Conservation (phyloP, 1,140 invertebrate species). For the Eubasilissa regina region DNA sequence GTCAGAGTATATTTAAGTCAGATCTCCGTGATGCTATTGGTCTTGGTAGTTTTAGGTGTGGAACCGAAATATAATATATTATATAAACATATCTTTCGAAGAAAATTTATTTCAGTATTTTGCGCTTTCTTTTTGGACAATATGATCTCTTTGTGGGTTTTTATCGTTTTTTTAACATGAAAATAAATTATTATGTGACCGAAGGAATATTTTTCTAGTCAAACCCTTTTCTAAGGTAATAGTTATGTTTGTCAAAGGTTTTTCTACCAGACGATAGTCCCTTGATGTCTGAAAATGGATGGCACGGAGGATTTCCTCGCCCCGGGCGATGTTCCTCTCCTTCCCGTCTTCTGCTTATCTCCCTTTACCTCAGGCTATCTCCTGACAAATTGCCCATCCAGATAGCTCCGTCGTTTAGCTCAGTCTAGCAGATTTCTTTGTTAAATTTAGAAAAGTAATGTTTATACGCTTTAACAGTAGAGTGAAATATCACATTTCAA, state of each 20-base stretch:
- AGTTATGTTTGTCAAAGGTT: constrained; percentile 33
- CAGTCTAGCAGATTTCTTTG: constrained; percentile 21
- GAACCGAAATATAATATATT: too few species aligned
- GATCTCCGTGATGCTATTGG: too few species aligned
- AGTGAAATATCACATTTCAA: too few species aligned
- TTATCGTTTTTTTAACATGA: constrained; percentile 13
- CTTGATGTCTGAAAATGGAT: constrained; percentile 43
- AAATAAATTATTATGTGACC: constrained; percentile 19
- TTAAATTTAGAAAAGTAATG: neutral
- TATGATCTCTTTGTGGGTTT: neutral
- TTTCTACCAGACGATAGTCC: constrained; percentile 17
- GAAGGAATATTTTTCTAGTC: constrained; percentile 9
- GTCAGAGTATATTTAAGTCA: too few species aligned
- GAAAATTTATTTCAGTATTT: neutral
- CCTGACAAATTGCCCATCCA: constrained; percentile 40
- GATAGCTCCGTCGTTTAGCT: neutral
- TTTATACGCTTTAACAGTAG: too few species aligned
- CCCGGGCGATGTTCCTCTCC: constrained; percentile 11
- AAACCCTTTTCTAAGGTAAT: constrained; percentile 40
- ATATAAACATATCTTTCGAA: too few species aligned
- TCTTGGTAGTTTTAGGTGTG: too few species aligned
- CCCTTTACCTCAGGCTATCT: constrained; percentile 14
- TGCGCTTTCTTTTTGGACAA: neutral
- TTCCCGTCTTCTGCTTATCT: neutral
- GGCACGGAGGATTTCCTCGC: constrained; percentile 31